Base-by-base conservation (phyloP, 2,797 vertebrate species). In the Allochrocebus solatus region DNA sequence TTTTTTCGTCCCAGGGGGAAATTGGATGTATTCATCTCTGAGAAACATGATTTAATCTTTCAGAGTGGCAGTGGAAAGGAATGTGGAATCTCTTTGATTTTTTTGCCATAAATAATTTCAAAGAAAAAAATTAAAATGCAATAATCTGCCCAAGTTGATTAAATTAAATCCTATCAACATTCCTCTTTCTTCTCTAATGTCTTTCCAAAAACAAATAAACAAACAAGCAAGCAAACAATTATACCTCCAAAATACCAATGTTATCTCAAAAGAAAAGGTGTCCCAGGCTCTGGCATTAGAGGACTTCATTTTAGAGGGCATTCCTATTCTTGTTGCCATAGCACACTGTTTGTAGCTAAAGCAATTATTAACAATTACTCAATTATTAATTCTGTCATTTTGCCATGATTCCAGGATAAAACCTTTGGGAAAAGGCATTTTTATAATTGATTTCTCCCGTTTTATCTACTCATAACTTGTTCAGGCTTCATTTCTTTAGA, bases 41-140 rank as follows among this genome's bases (percentile, higher is more conserved):
- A 96, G 95, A 91, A 88, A 59, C 90, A 39, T 43, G 30, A 90
- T 81, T 96, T 87, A 93, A 89, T 95, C 95, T 97, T 89, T 39
- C 13, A 16, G 21, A 70, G 26, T 43, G 48, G 28, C 61, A 22
- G 36, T 43, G 57, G 91, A 57, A 48, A 88, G 50, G 28, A 11
- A 8, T 57, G 26, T 26, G 41, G 50, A 57, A 80, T 88, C 83
- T 55, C 86, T 97, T 85, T 95, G 95, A 94, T 93, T 95, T 91
- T 81, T 82, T 82, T 75, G 70, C n/a, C 91, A 93, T 80, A 92
- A 85, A 53, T 95, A 93, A 91, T 87, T 75, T 17, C 61, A 67
- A 85, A 91, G 53, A 39, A 39, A 59, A 82, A 93, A 89, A 79
- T 43, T 50, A 88, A 89, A 84, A 46, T 1, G 7, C 43, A 41